These are phyloP conservation scores for Lydus trimaculatus DNA, from an alignment of 2,888 invertebrate genomes.

Conservation along the genomic window DNA sequence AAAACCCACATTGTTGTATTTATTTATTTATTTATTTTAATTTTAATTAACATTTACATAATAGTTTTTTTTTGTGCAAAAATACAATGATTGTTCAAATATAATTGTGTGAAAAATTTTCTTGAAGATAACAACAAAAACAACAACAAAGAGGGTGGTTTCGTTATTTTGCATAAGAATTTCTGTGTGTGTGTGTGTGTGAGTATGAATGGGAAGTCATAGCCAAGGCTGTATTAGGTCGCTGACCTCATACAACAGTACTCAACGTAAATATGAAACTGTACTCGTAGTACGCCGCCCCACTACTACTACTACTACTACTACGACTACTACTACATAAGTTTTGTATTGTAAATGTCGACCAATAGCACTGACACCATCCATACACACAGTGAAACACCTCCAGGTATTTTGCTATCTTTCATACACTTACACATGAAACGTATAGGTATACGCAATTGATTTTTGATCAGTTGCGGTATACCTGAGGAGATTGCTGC, in stretches of 20 bases:
- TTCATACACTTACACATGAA: neutral
- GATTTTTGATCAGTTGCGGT: too few species aligned
- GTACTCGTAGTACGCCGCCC: constrained; percentile 43
- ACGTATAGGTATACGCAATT: too few species aligned
- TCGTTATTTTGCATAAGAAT: constrained; percentile 7
- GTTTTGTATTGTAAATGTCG: constrained; percentile 7
- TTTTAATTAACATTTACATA: constrained; percentile 4
- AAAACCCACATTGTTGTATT: neutral
- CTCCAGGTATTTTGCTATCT: neutral
- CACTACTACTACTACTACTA: neutral
- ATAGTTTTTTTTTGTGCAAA: neutral
- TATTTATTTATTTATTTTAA: neutral
- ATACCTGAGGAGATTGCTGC: too few species aligned
- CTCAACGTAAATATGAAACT: constrained; percentile 52
- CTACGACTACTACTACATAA: neutral
- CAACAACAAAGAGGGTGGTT: neutral
- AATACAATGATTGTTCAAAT: neutral
- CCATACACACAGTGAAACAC: neutral
- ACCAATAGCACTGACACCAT: neutral
- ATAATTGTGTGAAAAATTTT: neutral
- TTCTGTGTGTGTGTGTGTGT: too few species aligned
- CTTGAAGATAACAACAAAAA: too few species aligned
- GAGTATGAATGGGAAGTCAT: constrained; percentile 59
- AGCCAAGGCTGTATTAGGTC: constrained; percentile 58
- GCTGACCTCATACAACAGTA: constrained; percentile 59